Conservation (phyloP, 92 coral and sea anemone species). For the Porites evermanni region DNA sequence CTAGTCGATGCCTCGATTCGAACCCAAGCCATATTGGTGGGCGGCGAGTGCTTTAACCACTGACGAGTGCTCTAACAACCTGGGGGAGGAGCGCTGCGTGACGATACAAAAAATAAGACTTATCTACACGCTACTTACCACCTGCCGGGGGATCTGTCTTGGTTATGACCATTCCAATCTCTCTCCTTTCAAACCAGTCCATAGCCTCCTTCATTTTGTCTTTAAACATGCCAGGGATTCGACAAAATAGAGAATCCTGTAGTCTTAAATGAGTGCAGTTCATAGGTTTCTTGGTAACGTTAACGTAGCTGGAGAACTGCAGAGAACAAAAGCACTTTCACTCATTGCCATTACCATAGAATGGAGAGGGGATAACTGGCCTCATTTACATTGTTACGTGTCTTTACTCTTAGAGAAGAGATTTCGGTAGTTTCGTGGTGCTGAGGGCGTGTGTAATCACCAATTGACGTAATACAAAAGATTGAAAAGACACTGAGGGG, state of each 20-base stretch:
- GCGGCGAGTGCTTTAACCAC: no score
- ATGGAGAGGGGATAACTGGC: no score
- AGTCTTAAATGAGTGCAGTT: slow-evolving; percentile 13
- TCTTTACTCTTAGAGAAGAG: no score
- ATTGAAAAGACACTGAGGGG: no score
- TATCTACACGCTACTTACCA: neutral
- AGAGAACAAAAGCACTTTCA: neutral
- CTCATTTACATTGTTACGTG: no score
- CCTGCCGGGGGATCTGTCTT: neutral
- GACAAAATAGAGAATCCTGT: slow-evolving; percentile 16
- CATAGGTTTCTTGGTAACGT: neutral
- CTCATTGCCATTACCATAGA: neutral
- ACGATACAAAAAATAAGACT: neutral
- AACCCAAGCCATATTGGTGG: no score
- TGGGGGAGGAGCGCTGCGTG: no score
- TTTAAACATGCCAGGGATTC: slow-evolving; percentile 2
- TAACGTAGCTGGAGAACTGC: slow-evolving; percentile 24
- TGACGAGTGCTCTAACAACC: no score
- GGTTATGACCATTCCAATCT: slow-evolving; percentile 1
- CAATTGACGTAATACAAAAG: no score
- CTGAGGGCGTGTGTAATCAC: no score
- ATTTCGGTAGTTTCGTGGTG: no score
- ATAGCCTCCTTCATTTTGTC: slow-evolving; percentile 1
- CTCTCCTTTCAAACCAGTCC: neutral
- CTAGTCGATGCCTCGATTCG: no score